Percentiles rank a stretch among this genome's conserved stretches.
Evolutionary conservation across 1,140 invertebrate genomes (phyloP).

Genomic region (Laupala kohalensis): DNA sequence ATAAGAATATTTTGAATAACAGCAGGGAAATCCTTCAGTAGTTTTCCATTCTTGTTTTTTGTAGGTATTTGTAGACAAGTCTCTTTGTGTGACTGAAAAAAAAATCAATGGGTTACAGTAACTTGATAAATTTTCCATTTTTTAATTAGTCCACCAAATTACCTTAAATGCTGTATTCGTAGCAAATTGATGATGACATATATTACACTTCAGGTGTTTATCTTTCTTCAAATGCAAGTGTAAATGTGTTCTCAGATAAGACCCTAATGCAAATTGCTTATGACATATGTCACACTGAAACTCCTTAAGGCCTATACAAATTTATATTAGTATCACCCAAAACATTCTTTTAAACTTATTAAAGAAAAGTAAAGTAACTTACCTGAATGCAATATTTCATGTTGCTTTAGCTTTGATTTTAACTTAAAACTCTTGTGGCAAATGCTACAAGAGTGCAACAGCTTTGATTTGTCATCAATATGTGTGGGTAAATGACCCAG

Average conservation of each 20-base stretch:
- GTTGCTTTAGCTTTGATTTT: conserved; percentile 3
- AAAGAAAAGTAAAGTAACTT: background rate
- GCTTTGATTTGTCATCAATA: background rate
- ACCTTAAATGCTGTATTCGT: conserved; percentile 7
- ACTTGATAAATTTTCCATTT: too few relatives aligned
- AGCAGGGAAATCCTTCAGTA: too few relatives aligned
- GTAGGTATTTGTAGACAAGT: too few relatives aligned
- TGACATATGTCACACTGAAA: conserved; percentile 5
- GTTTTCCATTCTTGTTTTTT: too few relatives aligned
- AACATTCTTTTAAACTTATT: background rate
- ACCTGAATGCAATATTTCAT: conserved; percentile 8
- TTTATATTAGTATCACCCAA: background rate
- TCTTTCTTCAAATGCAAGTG: conserved; percentile 8
- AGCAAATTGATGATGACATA: conserved; percentile 8
- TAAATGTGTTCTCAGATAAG: conserved; percentile 5
- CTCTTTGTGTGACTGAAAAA: too few relatives aligned
- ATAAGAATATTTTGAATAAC: background rate
- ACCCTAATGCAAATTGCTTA: conserved; percentile 5
- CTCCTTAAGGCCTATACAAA: conserved; percentile 7
- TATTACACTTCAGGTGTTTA: conserved; percentile 6
- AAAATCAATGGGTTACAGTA: too few relatives aligned
- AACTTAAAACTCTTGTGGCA: conserved; percentile 5
- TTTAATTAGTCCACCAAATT: background rate
- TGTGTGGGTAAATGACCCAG: background rate
- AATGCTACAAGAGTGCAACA: background rate